Conservation (phyloP, 2,113 vertebrate genomes). For the Percina caprodes region DNA sequence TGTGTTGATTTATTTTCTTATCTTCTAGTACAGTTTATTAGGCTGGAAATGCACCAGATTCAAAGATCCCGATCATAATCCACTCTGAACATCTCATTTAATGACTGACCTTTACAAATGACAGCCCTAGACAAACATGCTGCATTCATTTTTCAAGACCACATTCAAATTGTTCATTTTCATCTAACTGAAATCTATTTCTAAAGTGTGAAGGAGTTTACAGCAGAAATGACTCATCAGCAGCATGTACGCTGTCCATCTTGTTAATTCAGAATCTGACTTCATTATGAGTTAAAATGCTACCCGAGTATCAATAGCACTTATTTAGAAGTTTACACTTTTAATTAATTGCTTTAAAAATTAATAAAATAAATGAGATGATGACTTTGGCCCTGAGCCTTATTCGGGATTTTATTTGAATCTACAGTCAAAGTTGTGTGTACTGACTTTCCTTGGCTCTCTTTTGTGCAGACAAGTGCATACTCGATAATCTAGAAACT, state of each 20-base stretch:
- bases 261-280: background rate
- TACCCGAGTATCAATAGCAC: background rate
- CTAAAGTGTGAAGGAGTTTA: background rate
- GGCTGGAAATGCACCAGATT: background rate
- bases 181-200: background rate
- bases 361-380: background rate
- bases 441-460: slow-evolving; percentile 37
- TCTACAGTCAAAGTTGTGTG: slow-evolving; percentile 22
- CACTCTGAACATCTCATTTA: slow-evolving; percentile 19
- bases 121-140: background rate
- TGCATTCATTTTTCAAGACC: background rate
- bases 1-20: slow-evolving; percentile 4
- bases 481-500: slow-evolving; percentile 29
- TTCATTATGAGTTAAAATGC: background rate
- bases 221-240: background rate
- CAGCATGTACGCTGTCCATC: background rate
- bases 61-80: background rate
- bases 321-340: background rate
- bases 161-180: background rate
- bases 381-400: background rate
- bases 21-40: slow-evolving; percentile 5
- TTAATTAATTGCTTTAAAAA: background rate
- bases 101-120: slow-evolving; percentile 14
- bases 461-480: slow-evolving; percentile 22
- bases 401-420: slow-evolving; percentile 20